Conservation (phyloP, 2,888 invertebrate genomes). For the Torymus aiolomorphi region DNA sequence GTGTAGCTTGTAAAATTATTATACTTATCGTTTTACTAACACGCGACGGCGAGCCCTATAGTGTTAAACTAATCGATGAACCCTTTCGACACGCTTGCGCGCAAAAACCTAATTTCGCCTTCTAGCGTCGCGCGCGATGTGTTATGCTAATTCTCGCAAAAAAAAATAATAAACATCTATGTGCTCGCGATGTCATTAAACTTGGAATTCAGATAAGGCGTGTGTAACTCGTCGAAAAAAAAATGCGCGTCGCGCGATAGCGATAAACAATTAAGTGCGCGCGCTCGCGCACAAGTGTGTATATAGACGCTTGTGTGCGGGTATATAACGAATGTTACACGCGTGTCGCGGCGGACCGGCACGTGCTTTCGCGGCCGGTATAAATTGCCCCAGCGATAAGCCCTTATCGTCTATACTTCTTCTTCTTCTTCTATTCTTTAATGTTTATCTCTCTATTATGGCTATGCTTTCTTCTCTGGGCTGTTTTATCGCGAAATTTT, state of each 20-base stretch:
- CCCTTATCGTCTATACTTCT: too few relatives aligned
- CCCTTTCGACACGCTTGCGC: too few relatives aligned
- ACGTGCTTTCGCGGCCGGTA: constrained; percentile 18
- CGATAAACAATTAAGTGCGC: constrained; percentile 14
- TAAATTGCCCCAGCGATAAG: constrained; percentile 10
- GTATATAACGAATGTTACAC: neutral
- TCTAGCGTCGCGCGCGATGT: neutral
- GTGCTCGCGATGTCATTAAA: constrained; percentile 16
- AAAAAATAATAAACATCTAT: neutral
- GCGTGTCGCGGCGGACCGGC: constrained; percentile 16
- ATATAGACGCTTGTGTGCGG: neutral
- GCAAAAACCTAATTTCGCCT: too few relatives aligned
- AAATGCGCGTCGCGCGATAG: neutral
- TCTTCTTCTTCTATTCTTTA: too few relatives aligned
- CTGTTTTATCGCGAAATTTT: too few relatives aligned
- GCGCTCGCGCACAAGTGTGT: neutral
- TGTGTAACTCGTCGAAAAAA: constrained; percentile 24
- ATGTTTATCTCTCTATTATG: too few relatives aligned
- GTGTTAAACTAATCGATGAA: too few relatives aligned
- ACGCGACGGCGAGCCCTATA: too few relatives aligned
- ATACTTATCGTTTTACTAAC: too few relatives aligned
- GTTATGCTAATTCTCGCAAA: neutral
- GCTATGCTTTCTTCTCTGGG: too few relatives aligned
- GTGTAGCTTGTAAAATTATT: too few relatives aligned
- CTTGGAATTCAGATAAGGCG: constrained; percentile 14